A percentile compares a stretch with the other conserved stretches of the same genome.
phyloP scores from a whole-genome alignment of 2,888 invertebrate species.

The Ophion costatus region DNA sequence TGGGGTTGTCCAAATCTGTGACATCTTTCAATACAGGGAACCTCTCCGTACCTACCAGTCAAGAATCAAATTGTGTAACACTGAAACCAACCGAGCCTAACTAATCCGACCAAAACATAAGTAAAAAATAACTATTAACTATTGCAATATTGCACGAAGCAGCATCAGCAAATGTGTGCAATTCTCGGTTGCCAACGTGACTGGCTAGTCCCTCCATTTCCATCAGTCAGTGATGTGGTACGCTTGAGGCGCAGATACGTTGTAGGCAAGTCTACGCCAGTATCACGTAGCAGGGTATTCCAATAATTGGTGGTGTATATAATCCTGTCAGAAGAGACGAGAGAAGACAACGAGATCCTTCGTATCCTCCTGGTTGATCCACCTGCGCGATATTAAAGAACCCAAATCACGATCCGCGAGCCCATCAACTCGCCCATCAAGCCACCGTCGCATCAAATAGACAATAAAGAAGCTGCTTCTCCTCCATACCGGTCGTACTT shows the following conservation, averaged over 20 bases:
- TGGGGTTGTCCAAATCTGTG: too few relatives aligned
- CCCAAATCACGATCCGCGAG: slow-evolving; percentile 23
- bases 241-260: background rate
- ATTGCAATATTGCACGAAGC: background rate
- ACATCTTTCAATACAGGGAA: background rate
- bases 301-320: background rate
- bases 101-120: background rate
- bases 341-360: slow-evolving; percentile 9
- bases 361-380: slow-evolving; percentile 33
- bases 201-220: background rate
- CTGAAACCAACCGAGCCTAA: background rate
- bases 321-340: background rate
- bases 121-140: background rate
- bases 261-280: background rate
- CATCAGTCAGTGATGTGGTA: background rate
- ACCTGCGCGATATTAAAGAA: slow-evolving; percentile 53
- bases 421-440: slow-evolving; percentile 23
- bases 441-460: slow-evolving; percentile 42
- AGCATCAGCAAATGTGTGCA: background rate
- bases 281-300: background rate
- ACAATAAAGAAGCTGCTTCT: slow-evolving; percentile 27
- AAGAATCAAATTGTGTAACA: background rate
- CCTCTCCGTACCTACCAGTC: background rate
- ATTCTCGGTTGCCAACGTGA: background rate
- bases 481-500: slow-evolving; percentile 47